Percentiles rank a stretch among this genome's conserved stretches.
These are phyloP conservation scores for Oreochromis grahami DNA, from an alignment of 2,797 vertebrate species.

Conservation along the genomic window DNA sequence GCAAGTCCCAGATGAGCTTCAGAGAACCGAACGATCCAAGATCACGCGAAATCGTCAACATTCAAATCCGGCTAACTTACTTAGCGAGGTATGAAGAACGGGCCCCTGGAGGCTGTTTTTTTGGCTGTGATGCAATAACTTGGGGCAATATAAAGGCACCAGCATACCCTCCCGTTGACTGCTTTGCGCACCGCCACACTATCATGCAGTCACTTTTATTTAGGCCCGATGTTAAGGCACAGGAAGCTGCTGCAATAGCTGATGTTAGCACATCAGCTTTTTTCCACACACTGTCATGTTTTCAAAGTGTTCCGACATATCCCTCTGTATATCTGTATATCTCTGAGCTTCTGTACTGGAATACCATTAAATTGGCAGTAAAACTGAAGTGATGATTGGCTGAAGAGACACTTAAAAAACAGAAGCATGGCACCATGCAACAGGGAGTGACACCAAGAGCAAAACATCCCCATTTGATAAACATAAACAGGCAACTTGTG, in stretches of 20 bases:
- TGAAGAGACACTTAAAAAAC: neutral
- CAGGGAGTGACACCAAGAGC: neutral
- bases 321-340: neutral
- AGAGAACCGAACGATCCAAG: too few species aligned
- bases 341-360: neutral
- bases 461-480: neutral
- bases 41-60: too few species aligned
- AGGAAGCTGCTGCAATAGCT: neutral
- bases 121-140: neutral
- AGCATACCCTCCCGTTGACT: neutral
- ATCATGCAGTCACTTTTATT: neutral
- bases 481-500: neutral
- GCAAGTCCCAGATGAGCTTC: too few species aligned
- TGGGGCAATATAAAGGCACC: rapidly evolving
- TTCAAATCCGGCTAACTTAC: too few species aligned
- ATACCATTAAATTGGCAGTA: neutral
- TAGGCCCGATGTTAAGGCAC: rapidly evolving
- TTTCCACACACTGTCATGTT: neutral
- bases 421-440: neutral
- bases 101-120: neutral
- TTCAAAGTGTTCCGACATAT: neutral
- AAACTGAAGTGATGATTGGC: neutral
- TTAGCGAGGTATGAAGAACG: too few species aligned
- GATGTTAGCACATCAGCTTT: neutral
- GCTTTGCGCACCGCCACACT: neutral